These are phyloP conservation scores for Lasioglossum morio DNA, from an alignment of 2,888 invertebrate species.

Conservation along the genomic window DNA sequence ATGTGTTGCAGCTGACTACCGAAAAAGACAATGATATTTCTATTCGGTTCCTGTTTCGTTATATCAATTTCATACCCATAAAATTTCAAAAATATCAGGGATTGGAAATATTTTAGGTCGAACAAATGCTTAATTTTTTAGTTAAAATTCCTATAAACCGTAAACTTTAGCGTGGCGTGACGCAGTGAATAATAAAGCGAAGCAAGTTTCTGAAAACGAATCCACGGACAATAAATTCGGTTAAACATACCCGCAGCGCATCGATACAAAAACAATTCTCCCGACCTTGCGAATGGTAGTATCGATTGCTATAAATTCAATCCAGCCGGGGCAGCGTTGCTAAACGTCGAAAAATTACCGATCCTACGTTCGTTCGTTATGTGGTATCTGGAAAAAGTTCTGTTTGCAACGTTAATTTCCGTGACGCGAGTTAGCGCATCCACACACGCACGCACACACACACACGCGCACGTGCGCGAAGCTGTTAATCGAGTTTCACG, in stretches of 20 bases:
- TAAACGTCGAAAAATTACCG: conserved; percentile 20
- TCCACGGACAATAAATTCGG: not conserved
- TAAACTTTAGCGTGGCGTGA: not conserved
- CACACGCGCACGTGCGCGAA: not conserved
- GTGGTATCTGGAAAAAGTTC: conserved; percentile 17
- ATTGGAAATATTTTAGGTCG: too few relatives aligned
- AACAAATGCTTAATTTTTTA: too few relatives aligned
- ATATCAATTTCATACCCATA: too few relatives aligned
- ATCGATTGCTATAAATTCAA: conserved; percentile 22
- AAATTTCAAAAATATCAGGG: too few relatives aligned
- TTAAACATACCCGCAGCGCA: not conserved
- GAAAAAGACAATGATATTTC: not conserved
- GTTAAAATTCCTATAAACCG: not conserved
- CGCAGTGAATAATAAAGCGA: conserved; percentile 2
- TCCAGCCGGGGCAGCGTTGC: not conserved
- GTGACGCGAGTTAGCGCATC: not conserved
- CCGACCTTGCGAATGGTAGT: not conserved
- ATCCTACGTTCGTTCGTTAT: not conserved
- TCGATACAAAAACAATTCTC: conserved; percentile 10
- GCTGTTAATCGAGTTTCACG: conserved; percentile 37
- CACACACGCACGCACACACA: not conserved
- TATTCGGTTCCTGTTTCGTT: not conserved
- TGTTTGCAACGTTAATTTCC: conserved; percentile 16
- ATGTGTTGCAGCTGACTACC: too few relatives aligned
- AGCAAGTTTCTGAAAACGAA: not conserved